Conservation (phyloP, 2,113 vertebrate species). For the Setophaga coronata region DNA sequence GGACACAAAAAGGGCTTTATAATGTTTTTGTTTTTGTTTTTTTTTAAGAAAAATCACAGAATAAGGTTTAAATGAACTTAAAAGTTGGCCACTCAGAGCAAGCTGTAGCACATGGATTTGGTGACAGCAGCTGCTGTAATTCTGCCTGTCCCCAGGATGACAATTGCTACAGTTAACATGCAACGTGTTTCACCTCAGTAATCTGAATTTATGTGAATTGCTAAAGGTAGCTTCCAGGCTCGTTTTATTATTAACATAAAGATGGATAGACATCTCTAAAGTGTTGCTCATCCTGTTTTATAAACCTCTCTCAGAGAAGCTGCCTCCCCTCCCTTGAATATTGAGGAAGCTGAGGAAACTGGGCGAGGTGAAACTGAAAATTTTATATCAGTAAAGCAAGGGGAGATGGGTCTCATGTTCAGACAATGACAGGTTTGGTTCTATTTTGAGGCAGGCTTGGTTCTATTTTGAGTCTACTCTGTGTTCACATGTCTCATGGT, state of each 20-base stretch:
- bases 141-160: neutral
- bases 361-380: neutral
- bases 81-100: neutral
- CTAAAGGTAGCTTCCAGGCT: neutral
- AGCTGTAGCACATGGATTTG: neutral
- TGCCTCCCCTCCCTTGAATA: neutral
- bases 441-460: too few species aligned
- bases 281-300: neutral
- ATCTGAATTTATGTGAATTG: constrained; percentile 5
- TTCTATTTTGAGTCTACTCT: neutral
- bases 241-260: constrained; percentile 23
- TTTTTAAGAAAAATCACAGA: neutral
- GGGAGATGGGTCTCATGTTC: neutral
- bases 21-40: too few species aligned
- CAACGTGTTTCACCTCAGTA: neutral
- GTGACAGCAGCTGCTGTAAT: neutral
- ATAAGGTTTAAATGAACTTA: neutral
- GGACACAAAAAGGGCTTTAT: neutral
- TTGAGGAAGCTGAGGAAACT: neutral
- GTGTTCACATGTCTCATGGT: neutral
- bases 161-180: neutral
- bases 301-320: neutral
- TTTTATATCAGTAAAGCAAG: neutral
- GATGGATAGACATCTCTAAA: neutral
- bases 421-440: neutral